Percentiles rank a stretch among this genome's conserved stretches.
Conservation (phyloP, 2,797 vertebrate genomes). For the Australoheros facetus region DNA sequence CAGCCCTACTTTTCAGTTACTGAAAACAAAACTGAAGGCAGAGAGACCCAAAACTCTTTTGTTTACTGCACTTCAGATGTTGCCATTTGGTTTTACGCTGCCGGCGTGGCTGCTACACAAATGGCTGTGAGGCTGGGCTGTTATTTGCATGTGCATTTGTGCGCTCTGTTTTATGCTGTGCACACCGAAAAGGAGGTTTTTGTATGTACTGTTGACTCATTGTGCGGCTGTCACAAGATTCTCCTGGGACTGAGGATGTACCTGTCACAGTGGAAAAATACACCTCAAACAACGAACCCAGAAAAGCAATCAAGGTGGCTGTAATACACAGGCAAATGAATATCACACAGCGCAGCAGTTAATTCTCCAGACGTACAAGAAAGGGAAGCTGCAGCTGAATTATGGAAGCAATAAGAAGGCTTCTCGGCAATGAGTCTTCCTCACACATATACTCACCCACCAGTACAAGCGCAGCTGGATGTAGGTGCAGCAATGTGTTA, state of each 20-base stretch:
- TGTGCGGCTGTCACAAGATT: not conserved
- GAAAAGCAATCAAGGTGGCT: slow-evolving; percentile 53
- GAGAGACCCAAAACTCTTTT: not conserved
- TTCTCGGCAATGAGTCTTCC: slow-evolving; percentile 15
- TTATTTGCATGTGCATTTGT: not conserved
- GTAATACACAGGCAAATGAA: slow-evolving; percentile 48
- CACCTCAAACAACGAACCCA: slow-evolving; percentile 29
- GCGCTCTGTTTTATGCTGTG: not conserved
- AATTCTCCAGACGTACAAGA: slow-evolving; percentile 46
- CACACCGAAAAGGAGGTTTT: not conserved
- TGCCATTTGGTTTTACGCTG: not conserved
- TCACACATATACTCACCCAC: not conserved
- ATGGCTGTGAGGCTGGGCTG: not conserved
- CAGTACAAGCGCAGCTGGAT: slow-evolving; percentile 13
- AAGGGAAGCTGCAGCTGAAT: slow-evolving; percentile 41
- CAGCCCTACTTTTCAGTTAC: too few relatives aligned
- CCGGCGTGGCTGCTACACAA: not conserved
- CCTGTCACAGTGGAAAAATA: slow-evolving; percentile 3
- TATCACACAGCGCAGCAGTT: slow-evolving; percentile 37
- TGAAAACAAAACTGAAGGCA: too few relatives aligned
- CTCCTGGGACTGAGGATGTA: slow-evolving; percentile 2
- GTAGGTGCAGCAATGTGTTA: slow-evolving; percentile 1
- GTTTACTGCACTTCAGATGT: not conserved
- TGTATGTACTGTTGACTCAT: not conserved
- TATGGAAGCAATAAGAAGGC: slow-evolving; percentile 41